phyloP scores from a whole-genome alignment of 2,797 vertebrate species.

The Tapirus indicus region DNA sequence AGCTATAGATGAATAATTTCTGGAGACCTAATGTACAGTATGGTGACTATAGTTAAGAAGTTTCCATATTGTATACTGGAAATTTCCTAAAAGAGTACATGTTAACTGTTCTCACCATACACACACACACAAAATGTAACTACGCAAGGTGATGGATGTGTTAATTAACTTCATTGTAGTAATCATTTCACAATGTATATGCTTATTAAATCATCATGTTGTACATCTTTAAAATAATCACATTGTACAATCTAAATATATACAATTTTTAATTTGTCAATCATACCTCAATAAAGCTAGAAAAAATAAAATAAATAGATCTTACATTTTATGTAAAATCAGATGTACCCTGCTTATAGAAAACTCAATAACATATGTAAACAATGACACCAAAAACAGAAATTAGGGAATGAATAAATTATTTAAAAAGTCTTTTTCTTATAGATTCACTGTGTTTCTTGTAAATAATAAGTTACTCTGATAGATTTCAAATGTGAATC shows the following conservation, averaged over 20 bases:
- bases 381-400: not conserved
- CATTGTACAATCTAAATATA: not conserved
- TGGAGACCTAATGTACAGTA: not conserved
- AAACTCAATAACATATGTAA: not conserved
- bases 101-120: not conserved
- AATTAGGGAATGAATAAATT: conserved; percentile 21
- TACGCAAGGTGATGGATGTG: not conserved
- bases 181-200: not conserved
- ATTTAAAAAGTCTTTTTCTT: not conserved
- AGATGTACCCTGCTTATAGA: not conserved
- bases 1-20: not conserved
- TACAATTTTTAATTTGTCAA: not conserved
- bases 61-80: not conserved
- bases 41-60: not conserved
- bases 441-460: not conserved
- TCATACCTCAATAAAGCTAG: not conserved
- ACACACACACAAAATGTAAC: not conserved
- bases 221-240: not conserved
- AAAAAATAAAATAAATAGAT: not conserved
- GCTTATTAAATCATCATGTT: not conserved
- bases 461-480: conserved; percentile 10
- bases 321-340: not conserved
- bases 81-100: not conserved
- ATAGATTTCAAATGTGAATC: conserved; percentile 14
- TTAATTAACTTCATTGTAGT: not conserved